Evolutionary conservation across 1,140 invertebrate genomes (phyloP).

Genomic region (Brachystomella parvula): DNA sequence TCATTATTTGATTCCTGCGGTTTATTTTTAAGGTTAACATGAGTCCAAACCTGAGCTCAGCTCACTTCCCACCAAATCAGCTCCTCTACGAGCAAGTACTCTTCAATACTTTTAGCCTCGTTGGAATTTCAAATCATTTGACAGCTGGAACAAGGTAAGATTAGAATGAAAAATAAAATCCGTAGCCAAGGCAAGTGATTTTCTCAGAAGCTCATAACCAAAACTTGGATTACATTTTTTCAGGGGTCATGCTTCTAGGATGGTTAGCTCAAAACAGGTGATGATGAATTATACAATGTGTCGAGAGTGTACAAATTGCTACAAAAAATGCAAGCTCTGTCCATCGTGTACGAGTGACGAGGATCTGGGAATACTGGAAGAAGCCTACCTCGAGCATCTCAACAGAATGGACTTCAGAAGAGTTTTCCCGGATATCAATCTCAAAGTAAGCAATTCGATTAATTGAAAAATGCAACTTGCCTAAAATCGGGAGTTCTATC

Average conservation of each 20-base stretch:
- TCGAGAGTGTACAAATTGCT: slow-evolving; percentile 44
- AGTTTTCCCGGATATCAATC: slow-evolving; percentile 63
- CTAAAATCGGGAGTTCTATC: too few species aligned
- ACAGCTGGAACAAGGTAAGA: slow-evolving; percentile 21
- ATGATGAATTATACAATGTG: slow-evolving; percentile 39
- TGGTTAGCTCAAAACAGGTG: slow-evolving; percentile 59
- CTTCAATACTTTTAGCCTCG: slow-evolving; percentile 71
- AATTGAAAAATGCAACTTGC: too few species aligned
- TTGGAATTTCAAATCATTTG: slow-evolving; percentile 60
- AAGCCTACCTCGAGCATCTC: slow-evolving; percentile 69
- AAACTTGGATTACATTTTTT: neutral
- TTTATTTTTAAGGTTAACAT: slow-evolving; percentile 68
- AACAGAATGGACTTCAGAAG: slow-evolving; percentile 68
- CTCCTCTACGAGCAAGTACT: slow-evolving; percentile 87
- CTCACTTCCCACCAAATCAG: slow-evolving; percentile 79
- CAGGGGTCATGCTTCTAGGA: neutral
- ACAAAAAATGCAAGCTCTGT: slow-evolving; percentile 64
- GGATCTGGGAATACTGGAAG: slow-evolving; percentile 51
- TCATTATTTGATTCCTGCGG: slow-evolving; percentile 8
- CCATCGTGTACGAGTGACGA: slow-evolving; percentile 61
- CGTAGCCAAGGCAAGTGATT: neutral
- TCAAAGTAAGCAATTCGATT: too few species aligned
- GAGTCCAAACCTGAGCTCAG: slow-evolving; percentile 92
- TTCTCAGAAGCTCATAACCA: slow-evolving; percentile 6
- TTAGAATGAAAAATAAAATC: neutral